phyloP scores from a whole-genome alignment of 2,113 vertebrate genomes.

The Fregetta grallaria region DNA sequence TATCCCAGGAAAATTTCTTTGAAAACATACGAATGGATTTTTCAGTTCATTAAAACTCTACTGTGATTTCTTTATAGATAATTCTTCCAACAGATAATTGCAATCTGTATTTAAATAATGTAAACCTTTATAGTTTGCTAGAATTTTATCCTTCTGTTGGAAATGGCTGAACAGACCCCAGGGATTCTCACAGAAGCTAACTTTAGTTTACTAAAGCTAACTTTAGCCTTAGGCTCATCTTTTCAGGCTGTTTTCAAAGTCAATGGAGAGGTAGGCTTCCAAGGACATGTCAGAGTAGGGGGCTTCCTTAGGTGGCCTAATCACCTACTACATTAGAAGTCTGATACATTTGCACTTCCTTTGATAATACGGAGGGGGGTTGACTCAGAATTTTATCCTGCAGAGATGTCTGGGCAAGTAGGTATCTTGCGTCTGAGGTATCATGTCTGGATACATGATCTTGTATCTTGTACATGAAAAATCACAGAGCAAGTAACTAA shows the following conservation, averaged over 20 bases:
- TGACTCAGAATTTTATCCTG: background rate
- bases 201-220: background rate
- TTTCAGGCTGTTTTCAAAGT: background rate
- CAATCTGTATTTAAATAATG: background rate
- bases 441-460: background rate
- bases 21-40: slow-evolving; percentile 17
- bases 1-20: slow-evolving; percentile 13
- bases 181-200: background rate
- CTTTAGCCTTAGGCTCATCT: background rate
- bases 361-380: background rate
- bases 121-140: background rate
- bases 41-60: slow-evolving; percentile 13
- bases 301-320: background rate
- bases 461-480: background rate
- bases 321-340: background rate
- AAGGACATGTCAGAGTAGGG: background rate
- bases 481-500: background rate
- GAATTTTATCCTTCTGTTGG: background rate
- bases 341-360: background rate
- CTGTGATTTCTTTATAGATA: background rate
- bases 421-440: background rate
- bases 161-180: background rate
- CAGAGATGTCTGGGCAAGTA: background rate
- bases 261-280: background rate
- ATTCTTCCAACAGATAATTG: background rate